Evolutionary conservation across 2,888 invertebrate species (phyloP), one percentile per base, ranked within the genome.

Genomic region (Sepioteuthis lessoniana): DNA sequence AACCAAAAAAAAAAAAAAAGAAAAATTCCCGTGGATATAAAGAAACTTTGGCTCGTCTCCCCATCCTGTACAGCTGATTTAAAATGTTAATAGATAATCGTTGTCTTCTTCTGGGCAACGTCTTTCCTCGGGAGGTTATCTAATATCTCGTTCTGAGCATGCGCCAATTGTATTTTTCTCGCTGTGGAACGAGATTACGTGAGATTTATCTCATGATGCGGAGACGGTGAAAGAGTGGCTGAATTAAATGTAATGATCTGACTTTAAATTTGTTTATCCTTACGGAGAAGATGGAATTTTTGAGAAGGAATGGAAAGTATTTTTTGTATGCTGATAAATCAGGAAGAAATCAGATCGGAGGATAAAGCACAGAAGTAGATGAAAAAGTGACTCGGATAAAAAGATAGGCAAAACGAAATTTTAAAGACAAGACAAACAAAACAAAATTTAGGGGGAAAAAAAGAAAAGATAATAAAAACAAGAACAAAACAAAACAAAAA

Each of bases 151-250:
- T 35, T n/a, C 16, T 76, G 76, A 35, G 76, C 76, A 76, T 35
- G n/a, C 76, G 76, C 76, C n/a, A 35, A 76, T 76, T 76, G 76
- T 35, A 76, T 76, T 46, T 46, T 31, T 35, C n/a, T 92, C 31
- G n/a, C 19, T 5, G 31, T n/a, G 38, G 92, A 42, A 42, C 47
- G 21, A 91, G 38, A 42, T 46, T 91, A 38, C 28, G n/a, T 28
- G 42, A 35, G 92, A 92, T 92, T 92, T n/a, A 92, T 91, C 91
- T 91, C 91, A 8, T 91, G 91, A 91, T 21, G 91, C n/a, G 25
- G 21, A 92, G 31, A 47, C 35, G 92, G 38, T 37, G 46, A 92
- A 47, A 92, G 10, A 47, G 92, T 16, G 31, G 47, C 31, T 92
- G 1, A 37, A 47, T 47, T 76, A n/a, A 76, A 76, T 76, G 16